Conservation (phyloP, 2,113 vertebrate genomes). For the Otolemur garnettii region DNA sequence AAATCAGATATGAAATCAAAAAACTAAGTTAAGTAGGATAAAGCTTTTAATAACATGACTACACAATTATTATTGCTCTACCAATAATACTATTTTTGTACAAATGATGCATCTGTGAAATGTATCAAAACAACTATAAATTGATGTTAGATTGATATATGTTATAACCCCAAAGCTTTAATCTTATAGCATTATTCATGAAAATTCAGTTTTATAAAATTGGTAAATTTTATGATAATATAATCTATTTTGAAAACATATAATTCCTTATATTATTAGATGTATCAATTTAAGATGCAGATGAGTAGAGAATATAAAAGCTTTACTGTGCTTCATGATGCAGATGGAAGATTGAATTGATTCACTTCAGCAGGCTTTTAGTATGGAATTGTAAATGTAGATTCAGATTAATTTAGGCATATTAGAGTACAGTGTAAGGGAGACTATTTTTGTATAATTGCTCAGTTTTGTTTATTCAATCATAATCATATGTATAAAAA, state of each 20-base stretch:
- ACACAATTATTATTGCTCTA: neutral
- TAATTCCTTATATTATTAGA: neutral
- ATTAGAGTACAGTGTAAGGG: neutral
- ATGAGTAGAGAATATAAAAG: neutral
- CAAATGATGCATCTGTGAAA: neutral
- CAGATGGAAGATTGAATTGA: neutral
- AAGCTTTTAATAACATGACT: neutral
- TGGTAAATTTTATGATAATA: neutral
- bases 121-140: neutral
- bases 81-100: neutral
- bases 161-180: neutral
- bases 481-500: neutral
- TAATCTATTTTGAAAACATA: neutral
- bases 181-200: neutral
- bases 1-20: neutral
- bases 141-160: neutral
- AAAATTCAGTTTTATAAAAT: neutral
- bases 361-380: neutral
- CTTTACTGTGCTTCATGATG: neutral
- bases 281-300: neutral
- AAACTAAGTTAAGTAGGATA: neutral
- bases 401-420: neutral
- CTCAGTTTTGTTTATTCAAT: neutral
- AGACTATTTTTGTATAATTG: neutral
- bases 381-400: neutral